Evolutionary conservation across 64 coral and sea anemone species (phyloP).

Genomic region (Montipora cactus): DNA sequence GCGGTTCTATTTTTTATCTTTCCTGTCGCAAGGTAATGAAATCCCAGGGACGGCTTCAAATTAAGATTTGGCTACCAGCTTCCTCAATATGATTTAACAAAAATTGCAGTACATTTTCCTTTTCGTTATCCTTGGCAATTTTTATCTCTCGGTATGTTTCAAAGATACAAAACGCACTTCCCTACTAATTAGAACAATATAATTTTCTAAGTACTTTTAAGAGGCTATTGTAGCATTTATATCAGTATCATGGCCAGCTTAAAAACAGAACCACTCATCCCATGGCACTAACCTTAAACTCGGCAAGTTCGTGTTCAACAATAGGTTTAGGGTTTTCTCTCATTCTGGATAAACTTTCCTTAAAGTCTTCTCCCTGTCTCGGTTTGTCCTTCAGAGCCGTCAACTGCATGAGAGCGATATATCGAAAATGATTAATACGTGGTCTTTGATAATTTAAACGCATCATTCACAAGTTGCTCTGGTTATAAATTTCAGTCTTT

Average conservation of each 20-base stretch:
- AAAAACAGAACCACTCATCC: not conserved
- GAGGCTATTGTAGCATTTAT: no score
- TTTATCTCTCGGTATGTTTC: no score
- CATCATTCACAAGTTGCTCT: no score
- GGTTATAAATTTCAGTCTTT: no score
- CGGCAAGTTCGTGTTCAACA: slow-evolving; percentile 70
- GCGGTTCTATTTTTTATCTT: not conserved
- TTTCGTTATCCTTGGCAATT: no score
- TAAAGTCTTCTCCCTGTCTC: slow-evolving; percentile 79
- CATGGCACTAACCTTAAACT: slow-evolving; percentile 72
- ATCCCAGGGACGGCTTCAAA: not conserved
- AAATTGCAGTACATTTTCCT: no score
- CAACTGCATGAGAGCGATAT: not conserved
- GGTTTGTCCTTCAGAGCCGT: slow-evolving; percentile 16
- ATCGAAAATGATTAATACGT: not conserved
- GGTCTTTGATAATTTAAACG: no score
- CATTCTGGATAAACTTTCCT: slow-evolving; percentile 73
- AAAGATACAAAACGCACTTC: no score
- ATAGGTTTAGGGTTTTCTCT: slow-evolving; percentile 68
- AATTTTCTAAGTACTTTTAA: no score
- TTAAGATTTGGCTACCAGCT: not conserved
- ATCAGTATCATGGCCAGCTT: not conserved
- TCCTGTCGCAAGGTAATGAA: not conserved
- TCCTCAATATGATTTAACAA: not conserved
- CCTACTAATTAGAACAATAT: no score